Evolutionary conservation across 2,888 invertebrate species (phyloP).

Genomic region (Tolmerus cingulatus): DNA sequence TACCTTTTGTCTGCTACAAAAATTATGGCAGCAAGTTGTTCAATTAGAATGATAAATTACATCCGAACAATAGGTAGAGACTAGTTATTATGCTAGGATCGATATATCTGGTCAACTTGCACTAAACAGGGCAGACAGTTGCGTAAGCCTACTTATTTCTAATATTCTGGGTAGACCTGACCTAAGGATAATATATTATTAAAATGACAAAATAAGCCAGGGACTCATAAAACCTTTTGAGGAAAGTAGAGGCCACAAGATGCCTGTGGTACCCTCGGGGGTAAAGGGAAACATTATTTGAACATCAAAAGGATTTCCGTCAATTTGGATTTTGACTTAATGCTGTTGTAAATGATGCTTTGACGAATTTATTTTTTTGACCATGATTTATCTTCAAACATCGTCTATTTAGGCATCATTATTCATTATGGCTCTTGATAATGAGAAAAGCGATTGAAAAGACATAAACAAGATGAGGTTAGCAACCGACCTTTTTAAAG

Average conservation of each 20-base stretch:
- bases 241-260: neutral
- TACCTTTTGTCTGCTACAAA: neutral
- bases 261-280: neutral
- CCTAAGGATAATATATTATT: neutral
- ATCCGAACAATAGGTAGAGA: neutral
- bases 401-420: neutral
- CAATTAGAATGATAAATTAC: neutral
- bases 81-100: neutral
- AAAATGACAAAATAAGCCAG: neutral
- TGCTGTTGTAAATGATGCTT: neutral
- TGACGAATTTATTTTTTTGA: neutral
- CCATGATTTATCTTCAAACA: neutral
- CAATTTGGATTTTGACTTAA: neutral
- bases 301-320: neutral
- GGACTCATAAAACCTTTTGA: neutral
- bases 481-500: neutral
- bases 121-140: neutral
- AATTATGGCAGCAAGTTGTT: neutral
- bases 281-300: neutral
- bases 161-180: neutral
- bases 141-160: neutral
- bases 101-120: neutral
- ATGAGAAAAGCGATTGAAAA: neutral
- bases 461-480: neutral
- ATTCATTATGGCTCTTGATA: neutral